Evolutionary conservation across 2,888 invertebrate species (phyloP), one percentile per base, ranked within the genome.

Genomic region (Merodon equestris): DNA sequence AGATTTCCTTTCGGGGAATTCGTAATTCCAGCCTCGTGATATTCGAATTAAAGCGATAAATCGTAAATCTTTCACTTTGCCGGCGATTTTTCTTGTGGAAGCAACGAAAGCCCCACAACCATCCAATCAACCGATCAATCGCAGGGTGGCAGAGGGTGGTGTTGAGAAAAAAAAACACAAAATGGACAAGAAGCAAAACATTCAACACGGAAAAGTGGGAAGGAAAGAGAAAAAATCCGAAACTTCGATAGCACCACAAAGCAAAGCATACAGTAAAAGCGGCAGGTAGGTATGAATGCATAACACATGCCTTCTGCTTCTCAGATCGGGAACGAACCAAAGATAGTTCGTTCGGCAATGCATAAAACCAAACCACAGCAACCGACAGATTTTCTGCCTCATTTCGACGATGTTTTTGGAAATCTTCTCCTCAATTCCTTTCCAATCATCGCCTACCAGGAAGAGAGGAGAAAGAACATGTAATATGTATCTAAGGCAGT

Each of bases 51-150:
- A 82, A 83, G 82, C 82, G 82, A 83, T 83, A 83, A 83, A 82
- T 83, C 82, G 83, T 83, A 83, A 83, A 83, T 83, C 82, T 83
- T 83, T 83, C 83, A 83, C 82, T 83, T 83, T 83, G 64, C 71
- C 72, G 70, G 60, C 54, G 79, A 74, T 76, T 73, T 81, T 82
- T 81, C 68, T 44, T 27, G 57, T 68, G 67, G 60, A 48, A 70
- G 67, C 27, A 54, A 60, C 50, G 61, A 66, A 71, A 66, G 57
- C 64, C 45, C 60, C 58, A 73, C 27, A 27, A 27, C 27, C 27
- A 7, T 7, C 7, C 27, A 27, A 27, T 7, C 27, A 7, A 27
- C 7, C 27, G 27, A 27, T 7, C 7, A 2, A 7, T 27, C 27
- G 27, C 10, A 2, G n/a, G 0, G 40, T 1, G 18, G 27, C 42